phyloP scores from a whole-genome alignment of 2,888 invertebrate genomes.

The Phengaris alcon region DNA sequence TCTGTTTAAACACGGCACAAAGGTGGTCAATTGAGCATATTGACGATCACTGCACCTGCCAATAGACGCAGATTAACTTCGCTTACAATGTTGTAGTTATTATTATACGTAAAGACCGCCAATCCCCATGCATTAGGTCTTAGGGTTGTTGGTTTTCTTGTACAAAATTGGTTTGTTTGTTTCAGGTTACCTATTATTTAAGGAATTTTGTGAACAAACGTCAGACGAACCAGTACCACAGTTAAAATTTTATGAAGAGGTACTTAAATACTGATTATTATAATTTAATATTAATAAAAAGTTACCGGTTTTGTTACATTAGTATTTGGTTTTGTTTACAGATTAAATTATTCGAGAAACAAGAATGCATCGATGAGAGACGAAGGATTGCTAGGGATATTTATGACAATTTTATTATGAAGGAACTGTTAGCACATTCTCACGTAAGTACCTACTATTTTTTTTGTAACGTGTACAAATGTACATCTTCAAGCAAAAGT shows the following conservation, averaged over 20 bases:
- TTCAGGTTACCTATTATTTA: conserved; percentile 98
- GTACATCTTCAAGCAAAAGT: no score
- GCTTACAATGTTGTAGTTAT: no score
- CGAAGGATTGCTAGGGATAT: conserved; percentile 96
- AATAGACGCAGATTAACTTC: neutral
- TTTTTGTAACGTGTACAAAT: neutral
- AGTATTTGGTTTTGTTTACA: conserved; percentile 57
- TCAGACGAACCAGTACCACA: conserved; percentile 98
- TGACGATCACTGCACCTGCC: neutral
- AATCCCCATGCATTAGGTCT: no score
- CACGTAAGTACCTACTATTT: conserved; percentile 87
- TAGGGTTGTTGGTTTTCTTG: no score
- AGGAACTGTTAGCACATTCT: conserved; percentile 98
- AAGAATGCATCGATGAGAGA: conserved; percentile 97
- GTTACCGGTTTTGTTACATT: neutral
- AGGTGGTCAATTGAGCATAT: conserved; percentile 7
- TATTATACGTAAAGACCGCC: no score
- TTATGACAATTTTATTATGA: conserved; percentile 99
- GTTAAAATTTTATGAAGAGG: conserved; percentile 99
- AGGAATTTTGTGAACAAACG: conserved; percentile 98
- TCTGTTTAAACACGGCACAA: conserved; percentile 15
- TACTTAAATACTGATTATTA: conserved; percentile 59
- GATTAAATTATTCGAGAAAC: conserved; percentile 99
- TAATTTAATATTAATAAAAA: neutral
- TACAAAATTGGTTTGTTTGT: conserved; percentile 55